Evolutionary conservation across 2,888 invertebrate genomes (phyloP).

Genomic region (Tenthredo notha): DNA sequence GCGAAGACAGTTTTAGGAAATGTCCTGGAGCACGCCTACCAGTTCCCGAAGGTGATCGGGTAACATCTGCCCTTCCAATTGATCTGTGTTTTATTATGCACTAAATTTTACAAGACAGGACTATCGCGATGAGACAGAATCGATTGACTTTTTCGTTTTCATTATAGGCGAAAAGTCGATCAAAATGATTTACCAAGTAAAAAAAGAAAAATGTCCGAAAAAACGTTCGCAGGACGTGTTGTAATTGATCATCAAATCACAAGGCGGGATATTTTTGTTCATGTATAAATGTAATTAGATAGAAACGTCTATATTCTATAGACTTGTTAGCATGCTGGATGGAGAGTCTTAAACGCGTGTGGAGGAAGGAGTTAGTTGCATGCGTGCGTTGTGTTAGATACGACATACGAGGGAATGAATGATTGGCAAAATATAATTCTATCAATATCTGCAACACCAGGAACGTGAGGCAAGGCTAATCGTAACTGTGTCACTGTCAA

Average conservation of each 20-base stretch:
- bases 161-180: not conserved
- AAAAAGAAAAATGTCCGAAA: not conserved
- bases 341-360: not conserved
- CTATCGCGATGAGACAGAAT: not conserved
- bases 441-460: not conserved
- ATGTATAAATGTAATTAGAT: not conserved
- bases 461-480: constrained; percentile 67
- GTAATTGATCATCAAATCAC: not conserved
- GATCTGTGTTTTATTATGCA: no score
- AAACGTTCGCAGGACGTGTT: not conserved
- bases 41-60: constrained; percentile 33
- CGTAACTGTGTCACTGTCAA: constrained; percentile 76
- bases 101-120: not conserved
- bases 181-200: not conserved
- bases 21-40: constrained; percentile 43
- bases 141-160: not conserved
- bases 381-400: not conserved
- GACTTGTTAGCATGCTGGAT: constrained; percentile 37
- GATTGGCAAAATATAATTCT: not conserved
- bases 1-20: constrained; percentile 58
- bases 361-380: not conserved
- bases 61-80: constrained; percentile 24
- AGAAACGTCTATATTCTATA: not conserved
- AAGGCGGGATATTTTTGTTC: not conserved
- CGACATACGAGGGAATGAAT: not conserved